These are phyloP conservation scores for Epinotia demarniana DNA, from an alignment of 2,888 invertebrate species.

Conservation along the genomic window DNA sequence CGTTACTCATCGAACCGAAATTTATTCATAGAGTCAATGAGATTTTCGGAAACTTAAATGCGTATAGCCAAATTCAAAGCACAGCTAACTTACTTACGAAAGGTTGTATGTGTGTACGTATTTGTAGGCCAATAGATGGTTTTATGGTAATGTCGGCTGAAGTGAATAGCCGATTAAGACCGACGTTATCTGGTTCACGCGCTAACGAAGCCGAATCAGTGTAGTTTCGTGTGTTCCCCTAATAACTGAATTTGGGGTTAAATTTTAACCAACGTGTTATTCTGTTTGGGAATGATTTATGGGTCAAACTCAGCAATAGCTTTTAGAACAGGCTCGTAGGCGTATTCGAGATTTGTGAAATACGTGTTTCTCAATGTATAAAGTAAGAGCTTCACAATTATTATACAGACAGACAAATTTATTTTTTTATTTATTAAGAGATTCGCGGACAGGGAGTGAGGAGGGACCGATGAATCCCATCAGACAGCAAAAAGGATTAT, in stretches of 20 bases:
- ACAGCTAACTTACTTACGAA: constrained; percentile 1
- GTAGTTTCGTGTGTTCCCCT: constrained; percentile 33
- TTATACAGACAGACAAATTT: too few species aligned
- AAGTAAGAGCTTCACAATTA: not conserved
- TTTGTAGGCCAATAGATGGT: constrained; percentile 9
- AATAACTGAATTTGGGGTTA: constrained; percentile 29
- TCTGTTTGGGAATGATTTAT: constrained; percentile 12
- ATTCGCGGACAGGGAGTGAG: too few species aligned
- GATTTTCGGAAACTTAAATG: constrained; percentile 10
- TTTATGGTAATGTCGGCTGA: constrained; percentile 15
- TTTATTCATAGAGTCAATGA: not conserved
- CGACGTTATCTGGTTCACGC: constrained; percentile 58
- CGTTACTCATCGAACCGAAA: not conserved
- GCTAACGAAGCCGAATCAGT: constrained; percentile 49
- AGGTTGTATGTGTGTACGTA: constrained; percentile 22
- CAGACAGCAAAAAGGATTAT: too few species aligned
- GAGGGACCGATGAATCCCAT: too few species aligned
- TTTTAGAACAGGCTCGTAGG: not conserved
- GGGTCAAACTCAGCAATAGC: not conserved
- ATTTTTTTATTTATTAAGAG: too few species aligned
- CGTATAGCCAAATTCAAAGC: constrained; percentile 13
- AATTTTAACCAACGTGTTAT: constrained; percentile 30
- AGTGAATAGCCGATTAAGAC: constrained; percentile 51
- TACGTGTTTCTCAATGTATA: not conserved
- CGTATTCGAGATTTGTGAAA: not conserved